Conservation (phyloP, 2,888 invertebrate genomes). For the Adineta ricciae region DNA sequence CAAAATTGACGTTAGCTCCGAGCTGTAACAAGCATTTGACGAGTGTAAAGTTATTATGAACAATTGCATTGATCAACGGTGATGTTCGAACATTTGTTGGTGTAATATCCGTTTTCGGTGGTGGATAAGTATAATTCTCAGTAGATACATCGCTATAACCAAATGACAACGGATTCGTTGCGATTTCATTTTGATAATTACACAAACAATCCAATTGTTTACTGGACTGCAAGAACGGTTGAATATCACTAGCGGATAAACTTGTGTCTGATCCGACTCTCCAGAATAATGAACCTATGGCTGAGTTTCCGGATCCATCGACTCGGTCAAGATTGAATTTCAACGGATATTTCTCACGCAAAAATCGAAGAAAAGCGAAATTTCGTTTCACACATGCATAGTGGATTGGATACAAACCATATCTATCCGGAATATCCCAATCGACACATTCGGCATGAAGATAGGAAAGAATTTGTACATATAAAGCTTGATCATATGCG, state of each 20-base stretch:
- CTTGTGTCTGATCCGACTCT: background rate
- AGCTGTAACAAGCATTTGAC: background rate
- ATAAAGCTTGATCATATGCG: background rate
- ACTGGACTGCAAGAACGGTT: background rate
- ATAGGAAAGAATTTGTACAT: background rate
- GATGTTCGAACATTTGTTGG: slow-evolving; percentile 7
- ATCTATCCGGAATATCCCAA: background rate
- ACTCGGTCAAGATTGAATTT: background rate
- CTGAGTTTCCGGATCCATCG: background rate
- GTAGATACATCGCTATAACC: background rate
- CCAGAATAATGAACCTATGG: background rate
- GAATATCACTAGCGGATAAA: background rate
- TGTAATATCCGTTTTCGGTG: background rate
- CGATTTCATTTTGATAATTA: slow-evolving; percentile 10
- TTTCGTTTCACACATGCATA: slow-evolving; percentile 21
- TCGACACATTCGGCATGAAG: background rate
- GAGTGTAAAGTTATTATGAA: background rate
- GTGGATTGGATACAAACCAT: slow-evolving; percentile 1
- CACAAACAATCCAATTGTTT: slow-evolving; percentile 12
- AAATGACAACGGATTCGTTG: slow-evolving; percentile 5
- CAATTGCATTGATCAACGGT: background rate
- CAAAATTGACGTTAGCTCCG: slow-evolving; percentile 22
- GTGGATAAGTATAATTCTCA: background rate
- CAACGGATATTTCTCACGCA: background rate
- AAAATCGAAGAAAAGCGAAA: background rate